Base-by-base conservation (phyloP, 2,797 vertebrate species). In the Pangasius larnaudii region DNA sequence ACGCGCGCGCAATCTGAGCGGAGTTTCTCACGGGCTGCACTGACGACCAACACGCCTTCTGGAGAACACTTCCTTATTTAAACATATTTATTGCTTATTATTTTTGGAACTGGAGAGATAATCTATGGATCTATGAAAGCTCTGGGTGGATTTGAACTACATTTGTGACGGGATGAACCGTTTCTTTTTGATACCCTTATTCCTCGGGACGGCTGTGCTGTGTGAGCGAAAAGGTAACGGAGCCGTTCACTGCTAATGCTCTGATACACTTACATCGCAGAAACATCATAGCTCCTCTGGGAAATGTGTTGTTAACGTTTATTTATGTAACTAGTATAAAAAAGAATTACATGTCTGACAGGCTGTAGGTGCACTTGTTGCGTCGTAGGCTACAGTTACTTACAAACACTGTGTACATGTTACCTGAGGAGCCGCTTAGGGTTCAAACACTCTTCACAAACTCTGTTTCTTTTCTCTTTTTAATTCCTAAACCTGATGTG, bases 91-190 rank as follows among this genome's bases (percentile, higher is more conserved):
- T 94, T 94, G 91, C 51, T 36, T 58, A n/a, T 79, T 88, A 0
- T 69, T 51, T 69, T 84, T 51, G 7, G 56, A 36, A 51, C 11
- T 36, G 58, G 58, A 65, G 72, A 78, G 56, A 14, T 42, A 24
- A 65, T 27, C 22, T 82, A 92, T 83, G 95, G 94, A 95, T 96
- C 95, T 96, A 97, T 97, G 96, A 95, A 58, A 94, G 94, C 93
- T 94, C 93, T 90, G 92, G 90, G 94, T 82, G 94, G 94, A 94
- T 94, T 87, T 96, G 93, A 89, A 91, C 89, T 90, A 85, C 92
- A 90, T 93, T 88, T 95, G 93, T 96, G 93, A 96, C 95, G 96
- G 96, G 95, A 97, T 97, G 96, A 94, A 94, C 96, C 96, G 95
- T 96, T 95, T 96, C 93, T 95, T 95, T 92, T 93, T 95, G 94